A percentile compares a stretch with the other conserved stretches of the same genome.
These are phyloP conservation scores for Limnephilus auricula DNA, from an alignment of 2,888 invertebrate genomes.

Conservation along the genomic window DNA sequence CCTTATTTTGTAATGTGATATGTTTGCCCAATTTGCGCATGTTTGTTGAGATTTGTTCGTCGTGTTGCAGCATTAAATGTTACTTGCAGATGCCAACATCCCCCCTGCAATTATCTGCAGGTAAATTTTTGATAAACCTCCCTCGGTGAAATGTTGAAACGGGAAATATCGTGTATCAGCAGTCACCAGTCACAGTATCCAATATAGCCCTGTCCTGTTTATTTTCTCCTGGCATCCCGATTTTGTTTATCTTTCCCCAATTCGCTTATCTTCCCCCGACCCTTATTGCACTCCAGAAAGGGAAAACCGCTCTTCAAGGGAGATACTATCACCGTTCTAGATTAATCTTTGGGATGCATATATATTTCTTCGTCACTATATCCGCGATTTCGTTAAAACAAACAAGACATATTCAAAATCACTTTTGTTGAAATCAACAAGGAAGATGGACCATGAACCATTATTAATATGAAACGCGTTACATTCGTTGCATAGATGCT, in stretches of 20 bases:
- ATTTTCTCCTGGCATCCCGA: neutral
- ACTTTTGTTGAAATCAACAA: neutral
- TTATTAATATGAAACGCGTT: too few species aligned
- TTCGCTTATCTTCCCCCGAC: slow-evolving; percentile 25
- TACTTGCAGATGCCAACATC: neutral
- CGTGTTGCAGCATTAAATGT: neutral
- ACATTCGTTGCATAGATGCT: too few species aligned
- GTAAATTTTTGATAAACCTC: too few species aligned
- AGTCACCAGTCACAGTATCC: neutral
- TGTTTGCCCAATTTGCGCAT: neutral
- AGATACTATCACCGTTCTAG: slow-evolving; percentile 28
- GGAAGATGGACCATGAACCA: too few species aligned
- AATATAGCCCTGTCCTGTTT: neutral
- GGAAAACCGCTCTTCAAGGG: neutral
- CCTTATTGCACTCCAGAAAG: neutral
- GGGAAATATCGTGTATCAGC: neutral
- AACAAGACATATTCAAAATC: neutral
- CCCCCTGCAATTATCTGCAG: too few species aligned
- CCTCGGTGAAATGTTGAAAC: neutral
- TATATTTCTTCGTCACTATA: slow-evolving; percentile 16
- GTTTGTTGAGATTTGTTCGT: neutral
- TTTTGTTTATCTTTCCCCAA: slow-evolving; percentile 20
- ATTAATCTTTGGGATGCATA: slow-evolving; percentile 29
- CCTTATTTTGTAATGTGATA: neutral
- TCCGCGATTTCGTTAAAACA: neutral